Evolutionary conservation across 2,888 invertebrate genomes (phyloP), one percentile per base, ranked within the genome.

Genomic region (Morpho deidamia): DNA sequence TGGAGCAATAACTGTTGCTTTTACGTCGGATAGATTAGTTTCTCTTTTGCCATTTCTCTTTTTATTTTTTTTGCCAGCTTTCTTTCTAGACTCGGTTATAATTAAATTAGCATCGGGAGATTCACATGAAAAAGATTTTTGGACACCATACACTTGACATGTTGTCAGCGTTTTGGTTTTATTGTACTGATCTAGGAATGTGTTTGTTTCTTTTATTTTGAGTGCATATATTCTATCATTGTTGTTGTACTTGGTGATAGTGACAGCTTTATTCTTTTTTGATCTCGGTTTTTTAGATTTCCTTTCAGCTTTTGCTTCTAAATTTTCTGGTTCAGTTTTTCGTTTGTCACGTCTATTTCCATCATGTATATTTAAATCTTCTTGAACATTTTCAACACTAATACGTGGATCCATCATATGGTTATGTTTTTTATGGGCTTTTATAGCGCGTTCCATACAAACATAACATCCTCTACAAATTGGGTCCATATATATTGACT

Each of bases 131-230:
- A 67, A 72, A 32, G 70, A 66, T 61, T 81, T 76, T 43, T 75
- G 76, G 1, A 87, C 71, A 53, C 68, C 76, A 49, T 78, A 85
- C 8, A 85, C 66, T 62, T 72, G 68, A 57, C 87, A 87, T 11
- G 64, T 63, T 3, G 60, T 57, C 7, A 58, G 46, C 7, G 61
- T 51, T 43, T 59, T 63, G 37, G 56, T 64, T 9, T 62, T 60
- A n/a, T 66, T 68, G 35, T 60, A 53, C 39, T 55, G 46, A 5
- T 60, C 62, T 11, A 53, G 23, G 14, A 59, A 50, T 11, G 44
- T 32, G 48, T 56, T 65, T 2, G 60, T 63, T 68, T 81, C 85
- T 60, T 76, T 79, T 10, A 86, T 66, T 70, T 80, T 80, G 39
- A 87, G 48, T 5, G 81, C 86, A 51, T 73, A 77, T 7, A 81